A percentile compares a stretch with the other conserved stretches of the same genome.
phyloP scores from a whole-genome alignment of 2,888 invertebrate genomes.

The Oscheius sp. region DNA sequence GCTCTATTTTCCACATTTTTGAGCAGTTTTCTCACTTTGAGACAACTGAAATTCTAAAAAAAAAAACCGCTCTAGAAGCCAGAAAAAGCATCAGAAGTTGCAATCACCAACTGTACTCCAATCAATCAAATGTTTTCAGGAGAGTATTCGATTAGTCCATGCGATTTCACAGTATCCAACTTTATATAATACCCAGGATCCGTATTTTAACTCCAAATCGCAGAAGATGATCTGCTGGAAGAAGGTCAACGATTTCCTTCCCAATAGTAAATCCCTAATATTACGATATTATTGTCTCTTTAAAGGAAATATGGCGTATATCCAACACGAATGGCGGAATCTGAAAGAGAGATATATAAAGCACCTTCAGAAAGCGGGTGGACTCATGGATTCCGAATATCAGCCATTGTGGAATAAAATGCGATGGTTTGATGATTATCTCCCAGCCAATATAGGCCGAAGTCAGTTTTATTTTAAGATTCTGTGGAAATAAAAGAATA shows the following conservation, averaged over 20 bases:
- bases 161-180: conserved; percentile 10
- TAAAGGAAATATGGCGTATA: background rate
- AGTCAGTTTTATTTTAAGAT: too few species aligned
- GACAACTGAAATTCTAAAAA: too few species aligned
- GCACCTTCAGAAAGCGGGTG: background rate
- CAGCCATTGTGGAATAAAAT: conserved; percentile 3
- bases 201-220: background rate
- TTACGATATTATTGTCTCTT: background rate
- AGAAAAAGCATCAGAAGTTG: too few species aligned
- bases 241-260: conserved; percentile 6
- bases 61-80: too few species aligned
- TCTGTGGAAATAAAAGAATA: background rate
- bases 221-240: conserved; percentile 2
- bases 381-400: background rate
- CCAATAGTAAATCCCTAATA: background rate
- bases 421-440: background rate
- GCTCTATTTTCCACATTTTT: too few species aligned
- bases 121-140: background rate
- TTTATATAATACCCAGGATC: conserved; percentile 11
- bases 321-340: conserved; percentile 13
- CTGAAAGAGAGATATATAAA: conserved; percentile 16
- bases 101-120: too few species aligned
- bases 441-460: background rate
- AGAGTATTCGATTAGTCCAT: background rate
- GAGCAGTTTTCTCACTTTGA: too few species aligned